phyloP scores from a whole-genome alignment of 2,888 invertebrate genomes.

The Leptinotarsa haldemani region DNA sequence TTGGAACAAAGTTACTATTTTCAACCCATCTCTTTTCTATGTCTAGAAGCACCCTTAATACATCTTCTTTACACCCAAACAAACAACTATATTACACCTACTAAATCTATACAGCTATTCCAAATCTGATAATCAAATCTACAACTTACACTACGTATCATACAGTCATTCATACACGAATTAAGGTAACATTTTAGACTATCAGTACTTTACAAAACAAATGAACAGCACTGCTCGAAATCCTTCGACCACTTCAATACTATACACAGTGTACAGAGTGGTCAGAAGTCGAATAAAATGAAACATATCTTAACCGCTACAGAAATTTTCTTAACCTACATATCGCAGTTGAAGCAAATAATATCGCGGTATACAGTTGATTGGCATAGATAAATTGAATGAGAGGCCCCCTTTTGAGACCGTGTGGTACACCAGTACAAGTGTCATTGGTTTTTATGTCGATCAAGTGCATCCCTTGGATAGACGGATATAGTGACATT shows the following conservation, averaged over 20 bases:
- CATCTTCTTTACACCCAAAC: slow-evolving; percentile 48
- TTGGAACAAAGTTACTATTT: slow-evolving; percentile 9
- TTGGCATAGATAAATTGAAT: neutral
- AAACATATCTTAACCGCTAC: slow-evolving; percentile 3
- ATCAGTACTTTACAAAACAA: slow-evolving; percentile 55
- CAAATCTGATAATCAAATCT: slow-evolving; percentile 22
- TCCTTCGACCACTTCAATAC: neutral
- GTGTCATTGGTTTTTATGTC: neutral
- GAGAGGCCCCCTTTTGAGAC: neutral
- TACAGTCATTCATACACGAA: slow-evolving; percentile 40
- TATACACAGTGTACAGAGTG: neutral
- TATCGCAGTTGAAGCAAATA: neutral
- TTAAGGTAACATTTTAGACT: slow-evolving; percentile 49
- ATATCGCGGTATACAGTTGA: neutral
- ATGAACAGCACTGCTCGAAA: slow-evolving; percentile 23
- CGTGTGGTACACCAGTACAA: neutral
- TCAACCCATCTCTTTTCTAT: neutral
- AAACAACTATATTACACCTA: slow-evolving; percentile 50
- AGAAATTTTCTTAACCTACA: neutral
- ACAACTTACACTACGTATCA: slow-evolving; percentile 27
- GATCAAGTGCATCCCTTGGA: slow-evolving; percentile 16
- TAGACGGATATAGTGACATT: slow-evolving; percentile 16
- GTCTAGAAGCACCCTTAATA: slow-evolving; percentile 40
- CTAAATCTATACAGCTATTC: slow-evolving; percentile 33
- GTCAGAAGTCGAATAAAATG: neutral